Base-by-base conservation (phyloP, 1,140 invertebrate species). In the Nasonia giraulti region DNA sequence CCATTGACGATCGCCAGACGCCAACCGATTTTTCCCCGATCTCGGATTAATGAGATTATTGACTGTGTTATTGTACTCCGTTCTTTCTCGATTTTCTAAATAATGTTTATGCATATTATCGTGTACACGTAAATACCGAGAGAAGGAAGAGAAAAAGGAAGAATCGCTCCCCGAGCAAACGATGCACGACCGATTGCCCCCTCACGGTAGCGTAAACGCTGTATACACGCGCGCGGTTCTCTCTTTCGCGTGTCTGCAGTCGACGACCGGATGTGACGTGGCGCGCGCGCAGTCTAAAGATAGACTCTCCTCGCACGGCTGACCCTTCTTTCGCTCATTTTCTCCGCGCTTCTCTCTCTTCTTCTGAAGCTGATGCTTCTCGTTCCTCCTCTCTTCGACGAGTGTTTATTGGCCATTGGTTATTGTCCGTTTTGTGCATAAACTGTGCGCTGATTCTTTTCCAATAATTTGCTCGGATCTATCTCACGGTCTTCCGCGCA, bases 221-320 rank as follows among this genome's bases (percentile, higher is more conserved):
- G 10, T 44, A 44, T 44, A 44, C 5, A 8, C 0, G 7, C 80
- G 55, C 69, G 66, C 20, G 27, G 33, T 33, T 83, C 81, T 76
- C 33, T 82, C 37, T 85, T 23, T 77, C 68, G 47, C 76, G 69
- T 68, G 77, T 73, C 77, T 80, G 87, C 86, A 62, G 55, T 76
- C 85, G 86, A 62, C 87, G 87, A 90, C 89, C 89, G 89, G 90
- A 91, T 89, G 88, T 90, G 90, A 90, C 89, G 89, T 89, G 80
- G 85, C 37, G 33, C 62, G 79, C 75, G 82, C 82, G 74, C 85
- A 84, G 86, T 90, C 89, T 91, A 91, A 91, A 91, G 89, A 90
- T 91, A 90, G 89, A 91, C 89, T 83, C 83, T 44, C 40, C 14
- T 86, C 80, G 87, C 85, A 85, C 86, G 82, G 80, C 83, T 86